A percentile compares a stretch with the other conserved stretches of the same genome.
These are phyloP conservation scores for Thera obeliscata DNA, from an alignment of 2,888 invertebrate genomes.

Conservation along the genomic window DNA sequence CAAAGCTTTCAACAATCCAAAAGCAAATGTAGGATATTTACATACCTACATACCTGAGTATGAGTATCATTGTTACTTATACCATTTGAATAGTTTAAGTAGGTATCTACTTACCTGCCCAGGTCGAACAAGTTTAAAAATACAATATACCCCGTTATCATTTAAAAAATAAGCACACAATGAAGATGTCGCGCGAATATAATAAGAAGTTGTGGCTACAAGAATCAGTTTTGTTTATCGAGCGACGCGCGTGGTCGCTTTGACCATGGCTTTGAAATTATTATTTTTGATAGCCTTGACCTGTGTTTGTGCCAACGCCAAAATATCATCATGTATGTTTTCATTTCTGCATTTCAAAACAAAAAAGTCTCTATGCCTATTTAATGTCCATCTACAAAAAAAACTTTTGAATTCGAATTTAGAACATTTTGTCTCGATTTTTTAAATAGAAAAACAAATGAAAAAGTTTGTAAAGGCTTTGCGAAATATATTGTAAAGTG, in stretches of 20 bases:
- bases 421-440: not conserved
- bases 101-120: too few species aligned
- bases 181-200: conserved; percentile 62
- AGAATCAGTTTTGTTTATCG: conserved; percentile 58
- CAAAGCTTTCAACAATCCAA: too few species aligned
- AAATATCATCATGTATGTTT: conserved; percentile 69
- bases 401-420: conserved; percentile 2
- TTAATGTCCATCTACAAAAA: not conserved
- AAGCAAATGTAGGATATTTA: too few species aligned
- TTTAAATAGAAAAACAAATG: not conserved
- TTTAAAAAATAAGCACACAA: conserved; percentile 38
- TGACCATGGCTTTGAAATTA: conserved; percentile 75
- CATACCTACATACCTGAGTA: too few species aligned
- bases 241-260: conserved; percentile 65
- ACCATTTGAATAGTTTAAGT: too few species aligned
- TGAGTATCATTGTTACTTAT: too few species aligned
- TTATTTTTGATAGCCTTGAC: conserved; percentile 63
- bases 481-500: not conserved
- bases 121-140: not conserved
- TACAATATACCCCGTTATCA: not conserved
- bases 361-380: not conserved
- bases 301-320: conserved; percentile 64
- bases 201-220: conserved; percentile 62
- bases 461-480: not conserved
- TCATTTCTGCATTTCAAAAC: conserved; percentile 9